Evolutionary conservation across 2,113 vertebrate species (phyloP), one percentile per base, ranked within the genome.

Genomic region (Zapus hudsonius): DNA sequence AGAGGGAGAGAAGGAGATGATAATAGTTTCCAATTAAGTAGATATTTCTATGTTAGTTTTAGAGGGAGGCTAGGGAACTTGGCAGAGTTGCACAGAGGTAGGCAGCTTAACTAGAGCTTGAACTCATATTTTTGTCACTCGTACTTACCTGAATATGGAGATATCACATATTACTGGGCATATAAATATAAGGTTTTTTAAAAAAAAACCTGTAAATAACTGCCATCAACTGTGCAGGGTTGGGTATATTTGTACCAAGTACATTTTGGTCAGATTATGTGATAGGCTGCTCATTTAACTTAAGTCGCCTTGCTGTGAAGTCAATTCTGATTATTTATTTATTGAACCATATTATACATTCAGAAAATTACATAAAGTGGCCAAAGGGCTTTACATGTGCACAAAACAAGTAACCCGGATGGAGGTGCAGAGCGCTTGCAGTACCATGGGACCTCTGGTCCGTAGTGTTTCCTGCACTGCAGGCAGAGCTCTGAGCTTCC

Each of bases 251-350:
- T 63, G 17, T 0, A 78, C 15, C 52, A 33, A 84, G 23, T 16
- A n/a, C 12, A 67, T 33, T 94, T 82, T 42, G 7, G 8, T 57
- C 55, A 70, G 33, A 38, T 80, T 87, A 25, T 2, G 31, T 69
- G 59, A 38, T 38, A 55, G 11, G 83, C 22, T 82, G 40, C 2
- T 47, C 70, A 61, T 74, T 91, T 70, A 87, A 22, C 11, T 76
- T 89, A 7, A 82, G 64, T 70, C 61, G 0, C 76, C 23, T 67
- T 73, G 44, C 76, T 91, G 72, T 84, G 55, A 73, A 89, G 23
- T 83, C 17, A 52, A 4, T 61, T 87, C 12, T 91, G 31, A 42
- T 74, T 73, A 76, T 81, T 89, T 95, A 82, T 25, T 69, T 82
- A 47, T 33, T 40, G 64, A 73, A 1, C 0, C 64, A 70, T 55